A percentile compares a stretch with the other conserved stretches of the same genome.
These are phyloP conservation scores for Actinernus sp. DNA, from an alignment of 92 coral and sea anemone genomes.

Conservation along the genomic window DNA sequence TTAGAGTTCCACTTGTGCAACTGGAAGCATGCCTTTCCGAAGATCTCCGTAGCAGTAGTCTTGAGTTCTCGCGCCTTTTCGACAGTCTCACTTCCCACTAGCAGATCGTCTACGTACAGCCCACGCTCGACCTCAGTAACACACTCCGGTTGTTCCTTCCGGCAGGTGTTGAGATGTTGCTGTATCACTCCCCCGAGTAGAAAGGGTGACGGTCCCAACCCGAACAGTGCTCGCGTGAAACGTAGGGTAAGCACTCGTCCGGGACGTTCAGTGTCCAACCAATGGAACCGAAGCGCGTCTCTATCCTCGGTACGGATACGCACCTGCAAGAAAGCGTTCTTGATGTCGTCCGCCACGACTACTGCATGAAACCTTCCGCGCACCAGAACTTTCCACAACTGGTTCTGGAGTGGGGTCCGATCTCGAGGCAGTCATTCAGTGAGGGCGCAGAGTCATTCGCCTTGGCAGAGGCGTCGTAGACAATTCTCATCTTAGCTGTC, in stretches of 20 bases:
- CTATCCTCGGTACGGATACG: conserved; percentile 18
- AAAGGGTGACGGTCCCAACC: conserved; percentile 30
- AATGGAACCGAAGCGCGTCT: conserved; percentile 22
- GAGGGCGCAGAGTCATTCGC: no score
- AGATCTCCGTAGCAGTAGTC: no score
- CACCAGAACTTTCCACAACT: no score
- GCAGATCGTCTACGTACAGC: conserved; percentile 33
- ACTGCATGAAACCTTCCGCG: conserved; percentile 17
- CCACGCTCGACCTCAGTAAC: conserved; percentile 34
- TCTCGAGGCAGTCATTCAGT: no score
- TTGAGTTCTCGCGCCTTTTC: conserved; percentile 21
- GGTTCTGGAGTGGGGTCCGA: no score
- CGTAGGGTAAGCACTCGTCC: not conserved
- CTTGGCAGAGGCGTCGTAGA: conserved; percentile 17
- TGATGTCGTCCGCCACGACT: conserved; percentile 8
- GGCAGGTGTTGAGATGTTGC: conserved; percentile 32
- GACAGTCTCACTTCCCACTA: no score
- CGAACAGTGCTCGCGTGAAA: conserved; percentile 38
- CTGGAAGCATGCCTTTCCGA: conserved; percentile 7
- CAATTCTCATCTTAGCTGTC: conserved; percentile 3
- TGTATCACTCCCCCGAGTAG: conserved; percentile 39
- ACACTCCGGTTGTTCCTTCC: conserved; percentile 7
- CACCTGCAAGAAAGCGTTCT: conserved; percentile 19
- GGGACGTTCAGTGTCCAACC: conserved; percentile 12
- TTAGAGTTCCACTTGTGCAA: no score